Percentiles rank a stretch among this genome's conserved stretches.
Evolutionary conservation across 2,888 invertebrate species (phyloP).

Genomic region (Gnatocerus cornutus): DNA sequence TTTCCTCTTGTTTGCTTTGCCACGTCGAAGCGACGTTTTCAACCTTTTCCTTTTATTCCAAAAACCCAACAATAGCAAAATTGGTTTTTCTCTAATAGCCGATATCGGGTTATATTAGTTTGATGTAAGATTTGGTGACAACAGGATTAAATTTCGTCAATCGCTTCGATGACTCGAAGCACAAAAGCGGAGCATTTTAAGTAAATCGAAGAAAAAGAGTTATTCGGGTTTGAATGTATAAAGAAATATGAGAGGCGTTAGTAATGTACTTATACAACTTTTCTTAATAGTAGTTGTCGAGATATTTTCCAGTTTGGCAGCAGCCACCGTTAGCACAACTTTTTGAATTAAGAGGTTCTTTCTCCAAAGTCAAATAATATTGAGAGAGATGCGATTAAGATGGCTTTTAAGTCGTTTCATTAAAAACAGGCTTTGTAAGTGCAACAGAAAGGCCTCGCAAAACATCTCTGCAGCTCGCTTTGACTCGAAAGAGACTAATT

Average conservation of each 20-base stretch:
- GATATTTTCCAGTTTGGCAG: constrained; percentile 8
- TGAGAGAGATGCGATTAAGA: constrained; percentile 9
- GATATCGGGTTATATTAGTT: constrained; percentile 11
- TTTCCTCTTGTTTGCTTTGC: constrained; percentile 42
- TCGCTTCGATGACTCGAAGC: background rate
- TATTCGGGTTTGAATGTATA: background rate
- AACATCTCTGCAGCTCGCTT: background rate
- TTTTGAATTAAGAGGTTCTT: constrained; percentile 20
- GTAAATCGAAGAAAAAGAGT: constrained; percentile 2
- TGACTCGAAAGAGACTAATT: background rate
- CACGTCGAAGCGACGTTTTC: constrained; percentile 26
- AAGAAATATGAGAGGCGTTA: constrained; percentile 16
- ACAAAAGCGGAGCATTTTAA: constrained; percentile 6
- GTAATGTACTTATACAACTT: constrained; percentile 10
- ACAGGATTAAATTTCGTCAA: constrained; percentile 1
- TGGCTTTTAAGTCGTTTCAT: constrained; percentile 5
- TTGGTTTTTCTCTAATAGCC: constrained; percentile 11
- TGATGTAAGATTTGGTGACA: constrained; percentile 6
- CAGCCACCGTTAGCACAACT: background rate
- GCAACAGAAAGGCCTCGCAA: background rate
- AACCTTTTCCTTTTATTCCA: constrained; percentile 16
- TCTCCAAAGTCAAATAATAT: constrained; percentile 8
- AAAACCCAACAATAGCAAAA: constrained; percentile 26
- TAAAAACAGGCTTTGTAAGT: background rate
- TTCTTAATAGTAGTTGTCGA: constrained; percentile 6